Evolutionary conservation across 92 coral and sea anemone genomes (phyloP).

Genomic region (Pocillopora grandis): DNA sequence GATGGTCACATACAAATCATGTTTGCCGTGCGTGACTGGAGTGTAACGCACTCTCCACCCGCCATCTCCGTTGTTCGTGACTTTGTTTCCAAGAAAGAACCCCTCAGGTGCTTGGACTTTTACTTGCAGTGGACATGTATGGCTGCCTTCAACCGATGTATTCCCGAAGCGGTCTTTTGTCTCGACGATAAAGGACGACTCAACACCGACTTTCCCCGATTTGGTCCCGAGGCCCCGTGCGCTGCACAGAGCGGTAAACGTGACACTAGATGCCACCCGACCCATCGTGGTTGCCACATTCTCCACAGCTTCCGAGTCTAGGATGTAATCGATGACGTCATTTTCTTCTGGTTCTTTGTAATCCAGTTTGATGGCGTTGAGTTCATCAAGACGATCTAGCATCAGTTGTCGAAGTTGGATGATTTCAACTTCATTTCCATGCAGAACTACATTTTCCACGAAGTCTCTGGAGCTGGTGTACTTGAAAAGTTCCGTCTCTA

Average conservation of each 20-base stretch:
- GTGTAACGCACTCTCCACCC: conserved; percentile 87
- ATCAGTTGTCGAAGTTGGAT: conserved; percentile 81
- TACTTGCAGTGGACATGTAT: conserved; percentile 72
- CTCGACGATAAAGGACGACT: conserved; percentile 63
- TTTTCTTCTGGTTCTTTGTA: conserved; percentile 90
- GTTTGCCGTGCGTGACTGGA: conserved; percentile 85
- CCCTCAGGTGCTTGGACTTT: conserved; percentile 89
- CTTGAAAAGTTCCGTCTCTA: conserved; percentile 84
- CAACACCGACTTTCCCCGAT: conserved; percentile 92
- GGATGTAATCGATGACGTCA: conserved; percentile 84
- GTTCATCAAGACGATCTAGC: conserved; percentile 74
- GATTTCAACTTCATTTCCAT: conserved; percentile 92
- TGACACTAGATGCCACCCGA: conserved; percentile 69
- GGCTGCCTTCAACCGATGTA: conserved; percentile 76
- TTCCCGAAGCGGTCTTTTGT: conserved; percentile 83
- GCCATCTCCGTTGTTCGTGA: conserved; percentile 79
- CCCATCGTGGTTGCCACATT: conserved; percentile 78
- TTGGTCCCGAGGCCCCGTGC: conserved; percentile 74
- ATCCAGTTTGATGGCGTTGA: conserved; percentile 68
- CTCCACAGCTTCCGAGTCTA: conserved; percentile 65
- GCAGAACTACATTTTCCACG: conserved; percentile 85
- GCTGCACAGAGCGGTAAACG: conserved; percentile 70
- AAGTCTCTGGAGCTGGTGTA: conserved; percentile 96
- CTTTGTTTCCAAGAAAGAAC: conserved; percentile 82
- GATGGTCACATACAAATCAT: conserved; percentile 57